These are phyloP conservation scores for Neolamprologus longior DNA, from an alignment of 2,113 vertebrate genomes.

Conservation along the genomic window DNA sequence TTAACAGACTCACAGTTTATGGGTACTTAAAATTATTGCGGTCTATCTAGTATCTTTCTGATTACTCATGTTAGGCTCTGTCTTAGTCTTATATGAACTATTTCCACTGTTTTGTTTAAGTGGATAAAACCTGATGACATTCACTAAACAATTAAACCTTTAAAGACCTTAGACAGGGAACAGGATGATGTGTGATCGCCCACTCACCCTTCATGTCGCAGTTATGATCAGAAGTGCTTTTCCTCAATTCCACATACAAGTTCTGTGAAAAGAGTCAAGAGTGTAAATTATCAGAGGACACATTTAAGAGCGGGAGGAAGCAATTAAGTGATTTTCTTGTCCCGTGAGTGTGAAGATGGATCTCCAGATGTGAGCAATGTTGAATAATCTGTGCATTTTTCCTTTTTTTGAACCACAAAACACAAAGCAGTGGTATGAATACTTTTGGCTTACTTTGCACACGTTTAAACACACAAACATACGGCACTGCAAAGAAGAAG, in stretches of 20 bases:
- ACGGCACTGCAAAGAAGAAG: background rate
- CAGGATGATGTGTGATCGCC: background rate
- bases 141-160: background rate
- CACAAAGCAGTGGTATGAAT: background rate
- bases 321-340: conserved; percentile 7
- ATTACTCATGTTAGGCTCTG: background rate
- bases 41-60: background rate
- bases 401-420: background rate
- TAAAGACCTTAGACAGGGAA: background rate
- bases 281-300: background rate
- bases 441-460: background rate
- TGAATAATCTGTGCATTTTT: background rate
- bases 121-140: background rate
- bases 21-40: background rate
- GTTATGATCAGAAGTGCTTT: background rate
- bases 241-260: conserved; percentile 12
- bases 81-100: background rate
- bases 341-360: background rate
- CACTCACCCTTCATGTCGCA: conserved; percentile 41
- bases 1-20: background rate
- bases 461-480: background rate
- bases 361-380: background rate
- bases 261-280: conserved; percentile 23
- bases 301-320: background rate
- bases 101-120: background rate